phyloP scores from a whole-genome alignment of 2,113 vertebrate genomes.

The Montifringilla adamsi region DNA sequence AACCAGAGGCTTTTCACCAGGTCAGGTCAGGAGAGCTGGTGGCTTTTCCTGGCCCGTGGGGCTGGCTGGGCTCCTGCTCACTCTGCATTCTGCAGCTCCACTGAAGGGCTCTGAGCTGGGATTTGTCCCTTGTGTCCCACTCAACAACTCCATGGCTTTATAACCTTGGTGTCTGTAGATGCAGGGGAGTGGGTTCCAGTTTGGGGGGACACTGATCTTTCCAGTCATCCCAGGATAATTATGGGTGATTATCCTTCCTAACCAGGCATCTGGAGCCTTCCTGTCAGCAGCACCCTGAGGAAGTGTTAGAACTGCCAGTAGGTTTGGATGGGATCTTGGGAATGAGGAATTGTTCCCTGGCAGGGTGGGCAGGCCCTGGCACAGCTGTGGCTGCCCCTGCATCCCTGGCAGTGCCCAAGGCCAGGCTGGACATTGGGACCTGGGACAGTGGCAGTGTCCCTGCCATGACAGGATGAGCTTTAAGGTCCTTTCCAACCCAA shows the following conservation, averaged over 20 bases:
- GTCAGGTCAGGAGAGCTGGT: background rate
- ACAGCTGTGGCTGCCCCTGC: background rate
- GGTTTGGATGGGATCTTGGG: accelerated
- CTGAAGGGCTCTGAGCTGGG: background rate
- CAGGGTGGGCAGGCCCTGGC: background rate
- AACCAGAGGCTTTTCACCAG: background rate
- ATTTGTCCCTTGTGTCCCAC: background rate
- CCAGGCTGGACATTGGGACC: background rate
- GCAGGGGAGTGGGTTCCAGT: background rate
- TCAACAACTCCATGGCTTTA: accelerated
- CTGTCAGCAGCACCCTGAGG: background rate
- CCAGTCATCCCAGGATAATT: background rate
- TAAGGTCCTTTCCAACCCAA: background rate
- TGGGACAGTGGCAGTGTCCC: background rate
- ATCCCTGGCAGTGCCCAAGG: background rate
- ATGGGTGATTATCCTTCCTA: accelerated
- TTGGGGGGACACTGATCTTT: background rate
- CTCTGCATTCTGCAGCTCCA: accelerated
- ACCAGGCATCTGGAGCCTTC: no score
- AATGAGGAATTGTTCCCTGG: background rate
- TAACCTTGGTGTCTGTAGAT: accelerated
- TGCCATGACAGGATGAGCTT: background rate
- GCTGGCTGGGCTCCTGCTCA: background rate
- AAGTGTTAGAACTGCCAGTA: accelerated
- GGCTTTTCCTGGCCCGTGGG: background rate